Base-by-base conservation (phyloP, 2,113 vertebrate genomes). In the Eclectus roratus region DNA sequence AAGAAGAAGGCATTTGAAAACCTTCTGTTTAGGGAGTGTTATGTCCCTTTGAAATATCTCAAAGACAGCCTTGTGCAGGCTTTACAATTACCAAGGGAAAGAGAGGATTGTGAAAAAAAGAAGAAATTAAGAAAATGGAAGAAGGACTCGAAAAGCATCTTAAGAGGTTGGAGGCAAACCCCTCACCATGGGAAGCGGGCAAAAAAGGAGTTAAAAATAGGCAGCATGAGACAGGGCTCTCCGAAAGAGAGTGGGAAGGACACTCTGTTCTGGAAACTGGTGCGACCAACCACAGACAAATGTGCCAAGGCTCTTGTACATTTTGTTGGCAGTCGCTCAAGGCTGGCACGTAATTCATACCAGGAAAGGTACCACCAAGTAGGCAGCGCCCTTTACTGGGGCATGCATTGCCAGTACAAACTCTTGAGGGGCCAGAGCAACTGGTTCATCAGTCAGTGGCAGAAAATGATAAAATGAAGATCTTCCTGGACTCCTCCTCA, bases 231-330 rank as follows among this genome's bases (percentile, higher is more conserved):
- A 91, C 86, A 84, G 61, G 39, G 25, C 78, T 87, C 86, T 93
- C 80, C 80, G 0, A 97, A 95, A 89, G 80, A 89, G 39, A 94
- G 37, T 0, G n/a, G 83, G 89, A 91, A 97, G 96, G 86, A 96
- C 96, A 94, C 86, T 41, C 65, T 95, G 95, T 97, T 94, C 95
- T 95, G 80, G 83, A 96, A 95, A 85, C 73, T 65, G 85, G 93
- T 91, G 84, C 47, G 81, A 91, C 80, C 80, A 89, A 69, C 63
- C 58, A 50, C 76, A 92, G 87, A 68, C 8, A 11, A 92, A 76
- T 52, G 86, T 94, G 91, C 93, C 95, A 97, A 96, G 93, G 69
- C 56, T 95, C 95, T 95, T 69, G 93, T 92, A 81, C 89, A 49
- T 81, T 93, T 79, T 79, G 52, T 72, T 96, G 94, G 95, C 94